phyloP scores from a whole-genome alignment of 2,113 vertebrate species.

The Cyprinodon brontotheroides region DNA sequence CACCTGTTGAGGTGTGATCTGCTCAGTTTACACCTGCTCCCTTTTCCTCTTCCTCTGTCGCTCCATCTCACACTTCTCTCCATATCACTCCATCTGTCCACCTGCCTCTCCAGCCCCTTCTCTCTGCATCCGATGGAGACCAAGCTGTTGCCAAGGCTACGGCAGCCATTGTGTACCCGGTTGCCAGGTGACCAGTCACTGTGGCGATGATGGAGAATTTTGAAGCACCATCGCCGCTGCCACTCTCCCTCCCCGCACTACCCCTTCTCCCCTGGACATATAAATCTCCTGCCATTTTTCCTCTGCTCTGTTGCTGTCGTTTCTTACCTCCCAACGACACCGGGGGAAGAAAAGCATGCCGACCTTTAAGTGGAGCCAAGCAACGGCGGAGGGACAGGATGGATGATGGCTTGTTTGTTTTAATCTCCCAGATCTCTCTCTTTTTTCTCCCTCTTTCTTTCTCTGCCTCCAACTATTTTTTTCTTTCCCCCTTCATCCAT shows the following conservation, averaged over 20 bases:
- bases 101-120: slow-evolving; percentile 63
- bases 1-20: slow-evolving; percentile 75
- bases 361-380: slow-evolving; percentile 69
- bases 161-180: slow-evolving; percentile 76
- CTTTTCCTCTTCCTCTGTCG: slow-evolving; percentile 19
- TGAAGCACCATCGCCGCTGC: slow-evolving; percentile 44
- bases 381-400: slow-evolving; percentile 65
- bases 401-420: slow-evolving; percentile 75
- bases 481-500: slow-evolving; percentile 44
- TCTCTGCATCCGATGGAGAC: slow-evolving; percentile 34
- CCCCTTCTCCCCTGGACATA: slow-evolving; percentile 60
- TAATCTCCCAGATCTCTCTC: slow-evolving; percentile 54
- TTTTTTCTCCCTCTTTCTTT: slow-evolving; percentile 2
- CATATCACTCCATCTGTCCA: slow-evolving; percentile 72
- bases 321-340: slow-evolving; percentile 52
- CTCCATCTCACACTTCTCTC: slow-evolving; percentile 61
- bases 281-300: slow-evolving; percentile 67
- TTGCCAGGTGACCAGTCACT: slow-evolving; percentile 78
- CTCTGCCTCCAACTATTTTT: slow-evolving; percentile 32
- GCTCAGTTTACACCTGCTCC: slow-evolving; percentile 57
- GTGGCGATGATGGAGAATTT: slow-evolving; percentile 81
- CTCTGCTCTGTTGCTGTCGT: slow-evolving; percentile 8
- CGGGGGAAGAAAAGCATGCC: slow-evolving; percentile 50
- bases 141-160: slow-evolving; percentile 76
- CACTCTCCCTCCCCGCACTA: slow-evolving; percentile 6